These are phyloP conservation scores for Drosophila kanekoi DNA, from an alignment of 2,888 invertebrate genomes.

Conservation along the genomic window DNA sequence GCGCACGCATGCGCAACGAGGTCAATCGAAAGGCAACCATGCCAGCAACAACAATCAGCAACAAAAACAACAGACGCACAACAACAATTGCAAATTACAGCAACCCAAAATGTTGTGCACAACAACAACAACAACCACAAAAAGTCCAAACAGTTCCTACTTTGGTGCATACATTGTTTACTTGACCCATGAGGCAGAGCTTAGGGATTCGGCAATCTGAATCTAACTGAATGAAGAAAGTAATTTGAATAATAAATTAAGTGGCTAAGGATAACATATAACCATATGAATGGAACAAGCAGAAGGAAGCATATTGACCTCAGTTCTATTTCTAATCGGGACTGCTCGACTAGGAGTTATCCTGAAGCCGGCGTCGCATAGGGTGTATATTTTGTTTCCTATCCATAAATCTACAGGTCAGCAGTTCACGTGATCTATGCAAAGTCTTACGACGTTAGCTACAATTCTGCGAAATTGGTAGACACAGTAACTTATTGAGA, in stretches of 20 bases:
- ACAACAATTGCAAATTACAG: conserved; percentile 54
- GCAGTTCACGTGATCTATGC: too few relatives aligned
- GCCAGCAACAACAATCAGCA: conserved; percentile 37
- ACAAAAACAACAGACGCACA: conserved; percentile 23
- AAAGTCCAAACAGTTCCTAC: conserved; percentile 10
- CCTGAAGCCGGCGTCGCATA: too few relatives aligned
- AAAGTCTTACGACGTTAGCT: too few relatives aligned
- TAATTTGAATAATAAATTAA: neutral
- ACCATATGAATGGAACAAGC: too few relatives aligned
- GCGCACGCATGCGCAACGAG: conserved; percentile 81
- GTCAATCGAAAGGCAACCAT: conserved; percentile 80
- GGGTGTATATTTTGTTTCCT: too few relatives aligned
- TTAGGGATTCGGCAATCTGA: neutral
- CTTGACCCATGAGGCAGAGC: neutral
- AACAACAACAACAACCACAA: neutral
- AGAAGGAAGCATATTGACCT: too few relatives aligned
- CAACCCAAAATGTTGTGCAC: conserved; percentile 23
- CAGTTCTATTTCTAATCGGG: too few relatives aligned
- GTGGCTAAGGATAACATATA: too few relatives aligned
- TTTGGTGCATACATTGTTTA: neutral
- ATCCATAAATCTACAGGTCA: too few relatives aligned
- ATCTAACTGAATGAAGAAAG: neutral
- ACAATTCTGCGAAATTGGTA: too few relatives aligned
- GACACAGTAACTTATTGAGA: too few relatives aligned
- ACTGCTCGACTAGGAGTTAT: too few relatives aligned